Conservation (phyloP, 1,140 invertebrate genomes). For the Lepidotrigona ventralis region DNA sequence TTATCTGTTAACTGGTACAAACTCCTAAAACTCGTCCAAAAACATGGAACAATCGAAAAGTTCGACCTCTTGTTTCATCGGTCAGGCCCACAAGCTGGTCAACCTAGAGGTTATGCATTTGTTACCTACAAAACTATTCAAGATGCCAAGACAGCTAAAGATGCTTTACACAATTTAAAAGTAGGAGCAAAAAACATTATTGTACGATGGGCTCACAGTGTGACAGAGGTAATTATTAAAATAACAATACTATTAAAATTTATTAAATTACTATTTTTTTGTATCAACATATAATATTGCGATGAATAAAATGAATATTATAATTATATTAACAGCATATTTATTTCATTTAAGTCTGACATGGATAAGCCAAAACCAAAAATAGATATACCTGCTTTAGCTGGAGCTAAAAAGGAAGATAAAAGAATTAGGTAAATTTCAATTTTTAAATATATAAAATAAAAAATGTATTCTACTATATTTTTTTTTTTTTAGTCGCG, state of each 20-base stretch:
- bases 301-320: not conserved
- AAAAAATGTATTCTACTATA: not conserved
- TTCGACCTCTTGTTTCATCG: conserved; percentile 97
- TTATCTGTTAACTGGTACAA: conserved; percentile 89
- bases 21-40: conserved; percentile 96
- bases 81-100: conserved; percentile 91
- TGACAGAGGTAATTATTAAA: conserved; percentile 82
- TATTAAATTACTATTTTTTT: no score
- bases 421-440: conserved; percentile 81
- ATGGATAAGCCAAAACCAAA: conserved; percentile 87
- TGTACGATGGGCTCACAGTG: conserved; percentile 91
- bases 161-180: conserved; percentile 87
- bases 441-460: conserved; percentile 10
- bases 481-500: conserved; percentile 84
- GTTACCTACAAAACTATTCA: conserved; percentile 88
- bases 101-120: conserved; percentile 96
- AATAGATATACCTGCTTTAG: conserved; percentile 87
- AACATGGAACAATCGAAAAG: conserved; percentile 94
- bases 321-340: conserved; percentile 42
- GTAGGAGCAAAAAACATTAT: conserved; percentile 88
- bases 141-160: conserved; percentile 85
- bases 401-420: conserved; percentile 85
- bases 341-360: conserved; percentile 82
- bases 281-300: not conserved
- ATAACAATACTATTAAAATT: not conserved